Evolutionary conservation across 2,113 vertebrate genomes (phyloP).

Genomic region (Lampris megalopsis): DNA sequence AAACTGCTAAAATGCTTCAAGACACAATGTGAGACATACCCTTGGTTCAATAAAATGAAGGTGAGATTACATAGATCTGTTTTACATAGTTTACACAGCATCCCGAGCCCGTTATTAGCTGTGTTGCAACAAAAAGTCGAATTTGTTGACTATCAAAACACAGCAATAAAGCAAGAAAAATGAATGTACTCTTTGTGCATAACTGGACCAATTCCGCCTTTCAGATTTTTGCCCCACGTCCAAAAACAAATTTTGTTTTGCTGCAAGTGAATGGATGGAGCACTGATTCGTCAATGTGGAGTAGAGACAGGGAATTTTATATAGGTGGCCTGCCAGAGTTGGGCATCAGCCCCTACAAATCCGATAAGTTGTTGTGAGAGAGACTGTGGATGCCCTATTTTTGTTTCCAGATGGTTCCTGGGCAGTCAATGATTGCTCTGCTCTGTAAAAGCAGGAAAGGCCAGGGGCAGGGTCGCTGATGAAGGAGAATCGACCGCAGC

Average conservation of each 20-base stretch:
- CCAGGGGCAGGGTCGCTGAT: conserved; percentile 72
- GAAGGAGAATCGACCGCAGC: conserved; percentile 79
- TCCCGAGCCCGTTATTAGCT: no score
- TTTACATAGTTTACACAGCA: no score
- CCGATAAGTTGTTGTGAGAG: conserved; percentile 45
- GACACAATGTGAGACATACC: no score
- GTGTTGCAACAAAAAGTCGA: no score
- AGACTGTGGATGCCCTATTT: conserved; percentile 50
- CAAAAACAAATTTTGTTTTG: neutral
- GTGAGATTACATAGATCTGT: no score
- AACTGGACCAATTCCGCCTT: no score
- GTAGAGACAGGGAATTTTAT: neutral
- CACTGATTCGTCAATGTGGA: neutral
- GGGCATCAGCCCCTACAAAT: conserved; percentile 47
- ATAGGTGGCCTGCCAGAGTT: conserved; percentile 21
- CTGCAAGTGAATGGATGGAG: neutral
- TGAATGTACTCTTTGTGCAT: no score
- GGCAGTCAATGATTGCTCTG: conserved; percentile 73
- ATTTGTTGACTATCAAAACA: no score
- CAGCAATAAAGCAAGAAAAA: no score
- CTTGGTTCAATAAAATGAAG: no score
- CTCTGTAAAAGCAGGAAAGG: conserved; percentile 76
- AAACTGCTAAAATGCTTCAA: no score
- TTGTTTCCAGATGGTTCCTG: conserved; percentile 56
- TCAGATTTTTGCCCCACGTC: neutral